Evolutionary conservation across 1,140 invertebrate species (phyloP).

Genomic region (Laodelphax striatellus): DNA sequence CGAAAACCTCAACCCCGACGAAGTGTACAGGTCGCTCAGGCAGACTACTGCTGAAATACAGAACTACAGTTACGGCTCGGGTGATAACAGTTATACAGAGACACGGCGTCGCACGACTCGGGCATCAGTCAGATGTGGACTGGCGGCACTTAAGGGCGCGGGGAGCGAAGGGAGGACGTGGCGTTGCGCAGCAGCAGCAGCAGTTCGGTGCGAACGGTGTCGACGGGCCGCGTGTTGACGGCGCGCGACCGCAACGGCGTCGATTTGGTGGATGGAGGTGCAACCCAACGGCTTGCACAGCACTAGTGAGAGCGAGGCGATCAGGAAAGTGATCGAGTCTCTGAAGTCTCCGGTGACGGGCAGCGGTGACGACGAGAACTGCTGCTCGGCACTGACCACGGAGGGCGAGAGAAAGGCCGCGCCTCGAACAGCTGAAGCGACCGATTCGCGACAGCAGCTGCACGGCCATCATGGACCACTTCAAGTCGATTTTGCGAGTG

Average conservation of each 20-base stretch:
- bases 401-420: slow-evolving; percentile 31
- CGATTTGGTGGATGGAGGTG: neutral
- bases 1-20: slow-evolving; percentile 68
- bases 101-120: slow-evolving; percentile 76
- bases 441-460: slow-evolving; percentile 35
- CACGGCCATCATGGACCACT: slow-evolving; percentile 39
- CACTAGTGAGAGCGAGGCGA: slow-evolving; percentile 15
- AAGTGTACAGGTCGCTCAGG: slow-evolving; percentile 72
- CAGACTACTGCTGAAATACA: slow-evolving; percentile 90
- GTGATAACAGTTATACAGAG: slow-evolving; percentile 30
- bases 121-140: slow-evolving; percentile 76
- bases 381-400: neutral
- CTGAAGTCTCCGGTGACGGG: slow-evolving; percentile 1
- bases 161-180: slow-evolving; percentile 42
- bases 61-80: slow-evolving; percentile 65
- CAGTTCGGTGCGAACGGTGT: neutral
- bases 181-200: neutral
- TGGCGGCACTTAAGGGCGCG: slow-evolving; percentile 35
- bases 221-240: slow-evolving; percentile 4
- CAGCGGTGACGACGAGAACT: neutral
- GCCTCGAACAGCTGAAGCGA: slow-evolving; percentile 32
- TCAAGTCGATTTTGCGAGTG: slow-evolving; percentile 38
- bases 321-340: slow-evolving; percentile 20
- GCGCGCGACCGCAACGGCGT: slow-evolving; percentile 16
- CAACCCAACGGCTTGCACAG: neutral